Evolutionary conservation across 2,797 vertebrate species (phyloP).

Genomic region (Sebastes trivittatus): DNA sequence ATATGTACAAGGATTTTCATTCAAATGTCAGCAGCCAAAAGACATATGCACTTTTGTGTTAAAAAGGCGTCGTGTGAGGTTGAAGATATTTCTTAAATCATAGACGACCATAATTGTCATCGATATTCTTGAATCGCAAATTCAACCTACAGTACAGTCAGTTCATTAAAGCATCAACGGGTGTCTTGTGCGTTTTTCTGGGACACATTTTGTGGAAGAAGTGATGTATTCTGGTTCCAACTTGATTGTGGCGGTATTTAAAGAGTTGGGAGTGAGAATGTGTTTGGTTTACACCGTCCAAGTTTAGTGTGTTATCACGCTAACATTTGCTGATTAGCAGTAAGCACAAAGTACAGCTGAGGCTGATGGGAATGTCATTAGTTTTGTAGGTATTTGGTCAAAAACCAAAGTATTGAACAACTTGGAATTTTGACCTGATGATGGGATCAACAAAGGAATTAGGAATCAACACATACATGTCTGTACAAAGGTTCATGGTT

Average conservation of each 20-base stretch:
- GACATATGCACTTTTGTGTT: background rate
- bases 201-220: background rate
- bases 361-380: background rate
- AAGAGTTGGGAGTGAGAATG: background rate
- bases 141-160: background rate
- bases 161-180: background rate
- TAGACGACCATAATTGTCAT: background rate
- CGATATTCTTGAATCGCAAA: background rate
- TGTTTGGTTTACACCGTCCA: background rate
- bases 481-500: background rate
- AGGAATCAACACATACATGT: background rate
- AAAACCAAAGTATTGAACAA: background rate
- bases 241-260: background rate
- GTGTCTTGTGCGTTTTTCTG: background rate
- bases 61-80: background rate
- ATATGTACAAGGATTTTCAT: conserved; percentile 1
- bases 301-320: background rate
- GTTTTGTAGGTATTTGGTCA: background rate
- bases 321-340: background rate
- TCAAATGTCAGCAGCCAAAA: background rate
- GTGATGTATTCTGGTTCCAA: background rate
- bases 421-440: background rate
- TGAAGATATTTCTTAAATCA: background rate
- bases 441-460: background rate
- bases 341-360: background rate